Base-by-base conservation (phyloP, 2,888 invertebrate genomes). In the Peribatodes rhomboidaria region DNA sequence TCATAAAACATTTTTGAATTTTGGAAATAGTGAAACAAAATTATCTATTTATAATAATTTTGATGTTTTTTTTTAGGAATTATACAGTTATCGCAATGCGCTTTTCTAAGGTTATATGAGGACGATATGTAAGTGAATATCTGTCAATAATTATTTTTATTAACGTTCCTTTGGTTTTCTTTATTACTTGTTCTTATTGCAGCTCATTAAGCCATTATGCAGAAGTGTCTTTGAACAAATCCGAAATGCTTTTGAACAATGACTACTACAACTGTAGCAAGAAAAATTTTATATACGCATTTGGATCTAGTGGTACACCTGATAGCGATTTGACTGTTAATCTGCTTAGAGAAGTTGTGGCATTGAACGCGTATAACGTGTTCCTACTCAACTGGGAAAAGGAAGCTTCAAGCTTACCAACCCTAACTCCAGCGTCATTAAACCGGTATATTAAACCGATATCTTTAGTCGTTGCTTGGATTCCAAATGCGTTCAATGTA, bases 361-460 rank as follows among this genome's bases (percentile, higher is more conserved):
- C 13, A 10, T 6, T 14, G 11, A 14, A 20, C 1, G 2, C 9
- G 13, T 47, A n/a, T 13, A 47, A 47, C 22, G 27, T 27, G 27
- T 47, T 47, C 13, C 27, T 47, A 13, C 13, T 47, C 11, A 27
- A 47, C 27, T 47, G 47, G 47, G 27, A 47, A 27, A 27, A 47
- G n/a, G 47, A 47, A 27, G 47, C 47, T 10, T n/a, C 22, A 13
- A n/a, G 6, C 9, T 9, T 35, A 11, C 9, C 20, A 1, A 27
- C 10, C 10, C 2, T 16, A 1, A 41, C n/a, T 41, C 35, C 35
- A 44, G 3, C 18, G 16, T 35, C 35, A 9, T 35, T 35, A 9
- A 44, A 18, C 6, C 11, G 14, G 3, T 16, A 10, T 18, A 44
- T 20, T 18, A 11, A 44, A 44, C 18, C 10, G 10, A 16, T 44